These are phyloP conservation scores for Clarias gariepinus DNA, from an alignment of 2,113 vertebrate species.

Conservation along the genomic window DNA sequence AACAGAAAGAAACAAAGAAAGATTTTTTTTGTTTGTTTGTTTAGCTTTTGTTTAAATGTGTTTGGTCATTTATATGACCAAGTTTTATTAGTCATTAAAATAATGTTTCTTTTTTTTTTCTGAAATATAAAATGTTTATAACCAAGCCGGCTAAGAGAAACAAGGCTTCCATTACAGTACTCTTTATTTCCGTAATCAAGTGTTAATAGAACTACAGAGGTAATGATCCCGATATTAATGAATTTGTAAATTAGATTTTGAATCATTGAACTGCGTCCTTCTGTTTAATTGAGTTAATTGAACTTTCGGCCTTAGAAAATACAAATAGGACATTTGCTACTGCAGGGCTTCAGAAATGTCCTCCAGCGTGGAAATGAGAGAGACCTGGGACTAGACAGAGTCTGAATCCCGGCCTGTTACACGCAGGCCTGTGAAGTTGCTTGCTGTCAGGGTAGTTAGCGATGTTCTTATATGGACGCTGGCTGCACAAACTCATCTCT, in stretches of 20 bases:
- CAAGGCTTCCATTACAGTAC: neutral
- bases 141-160: neutral
- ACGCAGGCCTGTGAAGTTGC: slow-evolving; percentile 71
- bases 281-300: slow-evolving; percentile 70
- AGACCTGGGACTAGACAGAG: slow-evolving; percentile 60
- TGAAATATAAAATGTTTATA: neutral
- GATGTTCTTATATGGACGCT: slow-evolving; percentile 76
- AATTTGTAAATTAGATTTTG: slow-evolving; percentile 10
- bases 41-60: neutral
- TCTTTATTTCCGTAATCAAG: slow-evolving; percentile 22
- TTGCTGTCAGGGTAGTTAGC: slow-evolving; percentile 80
- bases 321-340: slow-evolving; percentile 30
- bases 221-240: slow-evolving; percentile 30
- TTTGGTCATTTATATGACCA: neutral
- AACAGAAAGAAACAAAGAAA: neutral
- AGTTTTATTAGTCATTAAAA: neutral
- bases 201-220: slow-evolving; percentile 33
- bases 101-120: neutral
- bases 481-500: slow-evolving; percentile 75
- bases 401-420: slow-evolving; percentile 43
- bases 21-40: neutral
- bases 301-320: slow-evolving; percentile 61
- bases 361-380: slow-evolving; percentile 57
- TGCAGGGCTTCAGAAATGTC: slow-evolving; percentile 24
- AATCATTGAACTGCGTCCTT: slow-evolving; percentile 23